Evolutionary conservation across 1,140 invertebrate genomes (phyloP).

Genomic region (Berghia stephanieae): DNA sequence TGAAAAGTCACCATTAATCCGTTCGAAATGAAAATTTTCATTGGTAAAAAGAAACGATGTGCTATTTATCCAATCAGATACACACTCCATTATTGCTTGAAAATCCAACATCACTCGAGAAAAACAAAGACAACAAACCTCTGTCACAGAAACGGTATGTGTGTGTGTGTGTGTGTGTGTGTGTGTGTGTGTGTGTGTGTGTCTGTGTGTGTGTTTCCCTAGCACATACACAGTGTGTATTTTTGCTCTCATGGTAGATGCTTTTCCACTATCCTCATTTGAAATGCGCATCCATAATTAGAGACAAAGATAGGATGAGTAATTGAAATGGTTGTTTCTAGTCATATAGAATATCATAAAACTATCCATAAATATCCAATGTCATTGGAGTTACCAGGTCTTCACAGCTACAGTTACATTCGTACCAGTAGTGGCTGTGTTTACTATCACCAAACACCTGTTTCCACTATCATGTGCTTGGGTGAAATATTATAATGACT

Average conservation of each 20-base stretch:
- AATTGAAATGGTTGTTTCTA: not conserved
- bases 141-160: not conserved
- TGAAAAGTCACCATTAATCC: not conserved
- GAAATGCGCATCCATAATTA: not conserved
- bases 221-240: not conserved
- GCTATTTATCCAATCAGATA: not conserved
- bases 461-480: too few species aligned
- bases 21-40: not conserved
- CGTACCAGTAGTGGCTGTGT: too few species aligned
- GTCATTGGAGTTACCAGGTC: not conserved
- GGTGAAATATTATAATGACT: too few species aligned
- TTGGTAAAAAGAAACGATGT: not conserved
- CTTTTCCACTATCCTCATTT: not conserved
- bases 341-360: not conserved
- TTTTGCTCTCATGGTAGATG: constrained; percentile 1
- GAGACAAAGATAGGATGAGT: not conserved
- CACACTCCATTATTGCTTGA: not conserved
- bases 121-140: not conserved
- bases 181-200: not conserved
- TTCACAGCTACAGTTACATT: too few species aligned
- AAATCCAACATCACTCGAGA: not conserved
- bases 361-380: not conserved
- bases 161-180: constrained; percentile 18
- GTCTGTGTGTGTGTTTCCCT: constrained; percentile 21
- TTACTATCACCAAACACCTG: too few species aligned